Evolutionary conservation across 2,888 invertebrate genomes (phyloP).

Genomic region (Amblyjoppa proteus): DNA sequence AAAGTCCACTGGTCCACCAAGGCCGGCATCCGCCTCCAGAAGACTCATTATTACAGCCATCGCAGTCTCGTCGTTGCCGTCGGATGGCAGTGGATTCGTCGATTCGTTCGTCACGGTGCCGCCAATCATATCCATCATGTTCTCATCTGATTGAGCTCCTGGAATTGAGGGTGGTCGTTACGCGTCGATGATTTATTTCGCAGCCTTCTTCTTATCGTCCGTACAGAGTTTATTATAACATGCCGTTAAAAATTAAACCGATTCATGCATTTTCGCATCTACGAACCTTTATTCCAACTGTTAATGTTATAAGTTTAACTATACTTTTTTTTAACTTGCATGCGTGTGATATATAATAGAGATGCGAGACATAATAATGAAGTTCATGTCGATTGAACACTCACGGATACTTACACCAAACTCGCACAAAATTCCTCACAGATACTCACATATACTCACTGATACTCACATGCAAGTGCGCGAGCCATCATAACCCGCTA

Average conservation of each 20-base stretch:
- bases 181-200: constrained; percentile 22
- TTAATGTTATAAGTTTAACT: constrained; percentile 2
- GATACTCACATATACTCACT: neutral
- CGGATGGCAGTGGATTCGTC: constrained; percentile 86
- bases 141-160: constrained; percentile 84
- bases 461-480: neutral
- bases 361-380: neutral
- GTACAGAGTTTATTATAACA: neutral
- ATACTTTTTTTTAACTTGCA: neutral
- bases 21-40: constrained; percentile 94
- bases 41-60: constrained; percentile 97
- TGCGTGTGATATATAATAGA: constrained; percentile 4
- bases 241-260: constrained; percentile 16
- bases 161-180: constrained; percentile 68
- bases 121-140: constrained; percentile 88
- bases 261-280: constrained; percentile 12
- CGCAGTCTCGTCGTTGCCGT: constrained; percentile 95
- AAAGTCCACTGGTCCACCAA: constrained; percentile 95
- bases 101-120: constrained; percentile 85
- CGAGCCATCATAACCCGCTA: neutral
- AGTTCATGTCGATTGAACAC: no score
- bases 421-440: neutral
- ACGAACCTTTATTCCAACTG: neutral
- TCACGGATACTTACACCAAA: neutral
- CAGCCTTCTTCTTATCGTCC: neutral